Base-by-base conservation (phyloP, 2,888 invertebrate species). In the Eurytoma californica region DNA sequence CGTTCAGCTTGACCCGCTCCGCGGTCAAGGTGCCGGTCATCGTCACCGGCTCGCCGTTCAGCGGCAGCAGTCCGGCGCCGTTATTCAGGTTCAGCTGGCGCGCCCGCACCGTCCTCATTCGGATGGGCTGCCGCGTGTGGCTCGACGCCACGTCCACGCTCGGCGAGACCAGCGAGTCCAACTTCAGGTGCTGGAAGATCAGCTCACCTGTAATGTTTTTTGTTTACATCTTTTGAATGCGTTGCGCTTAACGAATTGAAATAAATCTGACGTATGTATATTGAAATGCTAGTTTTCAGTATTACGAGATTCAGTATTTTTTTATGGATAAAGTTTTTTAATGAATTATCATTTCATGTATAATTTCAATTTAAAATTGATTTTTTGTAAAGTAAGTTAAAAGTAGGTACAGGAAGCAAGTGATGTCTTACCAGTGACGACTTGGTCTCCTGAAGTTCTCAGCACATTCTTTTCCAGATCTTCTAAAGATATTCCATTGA, bases 401-500 rank as follows among this genome's bases (percentile, higher is more conserved):
- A 30, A 30, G 4, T 4, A 4, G 30, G 4, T 3, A 30, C 7
- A 4, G 7, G 39, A 39, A 39, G 39, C 0, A 39, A 7, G 39
- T 4, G 4, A 30, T 18, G 58, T 30, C 12, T 85, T 84, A 84
- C 88, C 88, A 18, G 87, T 90, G 4, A 93, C 85, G 67, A 84
- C 83, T 87, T 94, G 93, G 83, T 92, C 85, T 2, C 92, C 92
- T 2, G 83, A 83, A 24, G 89, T 90, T 86, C 90, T 92, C 14
- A 94, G 85, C 0, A 91, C 89, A 81, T 91, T 90, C 72, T 91
- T 87, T 30, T 91, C 80, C 47, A 94, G 84, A 13, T 90, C 86
- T 0, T 86, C 82, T 83, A 93, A 88, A 73, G 88, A 87, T 3
- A 91, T 84, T 13, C 90, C 89, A 85, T 94, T 94, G 0, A 93